Percentiles rank a stretch among this genome's conserved stretches.
Conservation (phyloP, 1,140 invertebrate species). For the Mamestra configurata region DNA sequence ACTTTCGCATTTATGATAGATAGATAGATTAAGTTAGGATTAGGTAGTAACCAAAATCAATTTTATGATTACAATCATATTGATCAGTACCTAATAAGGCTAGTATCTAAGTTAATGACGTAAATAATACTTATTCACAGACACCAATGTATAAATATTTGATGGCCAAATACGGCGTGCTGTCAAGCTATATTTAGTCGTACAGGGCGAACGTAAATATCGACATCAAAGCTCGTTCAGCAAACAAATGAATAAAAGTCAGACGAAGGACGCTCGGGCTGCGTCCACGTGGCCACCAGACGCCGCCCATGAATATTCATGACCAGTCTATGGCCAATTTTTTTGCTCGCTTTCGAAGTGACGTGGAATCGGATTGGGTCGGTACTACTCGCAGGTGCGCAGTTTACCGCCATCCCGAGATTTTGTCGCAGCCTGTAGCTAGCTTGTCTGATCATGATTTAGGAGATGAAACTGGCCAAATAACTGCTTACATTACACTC, state of each 20-base stretch:
- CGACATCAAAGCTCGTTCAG: not conserved
- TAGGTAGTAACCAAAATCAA: too few species aligned
- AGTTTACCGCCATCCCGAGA: not conserved
- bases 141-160: not conserved
- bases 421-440: not conserved
- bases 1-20: too few species aligned
- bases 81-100: too few species aligned
- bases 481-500: conserved; percentile 6
- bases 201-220: too few species aligned
- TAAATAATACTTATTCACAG: too few species aligned
- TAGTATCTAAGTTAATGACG: too few species aligned
- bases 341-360: not conserved
- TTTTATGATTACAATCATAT: too few species aligned
- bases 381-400: not conserved
- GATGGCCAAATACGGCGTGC: not conserved
- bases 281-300: not conserved
- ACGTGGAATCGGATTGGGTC: not conserved
- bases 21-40: too few species aligned
- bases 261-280: not conserved
- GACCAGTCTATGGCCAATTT: not conserved
- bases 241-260: not conserved
- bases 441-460: not conserved
- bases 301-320: conserved; percentile 8
- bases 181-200: not conserved
- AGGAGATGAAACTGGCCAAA: conserved; percentile 6